Percentiles rank a stretch among this genome's conserved stretches.
Evolutionary conservation across 2,888 invertebrate species (phyloP).

Genomic region (Microplitis manilae): DNA sequence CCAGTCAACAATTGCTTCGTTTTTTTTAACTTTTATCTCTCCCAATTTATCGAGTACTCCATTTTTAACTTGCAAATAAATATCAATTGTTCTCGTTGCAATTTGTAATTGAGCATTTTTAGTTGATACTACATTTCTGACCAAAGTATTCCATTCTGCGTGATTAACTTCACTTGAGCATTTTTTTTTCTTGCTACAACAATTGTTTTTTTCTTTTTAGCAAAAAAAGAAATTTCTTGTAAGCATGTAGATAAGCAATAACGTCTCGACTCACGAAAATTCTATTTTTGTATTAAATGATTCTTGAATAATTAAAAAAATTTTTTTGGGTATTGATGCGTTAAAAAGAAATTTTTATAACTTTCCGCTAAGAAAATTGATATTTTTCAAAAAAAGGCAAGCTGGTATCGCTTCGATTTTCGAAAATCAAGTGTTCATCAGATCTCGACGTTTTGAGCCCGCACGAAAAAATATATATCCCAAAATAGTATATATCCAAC

Average conservation of each 20-base stretch:
- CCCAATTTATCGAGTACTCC: constrained; percentile 55
- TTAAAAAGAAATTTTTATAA: no score
- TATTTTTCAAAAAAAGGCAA: no score
- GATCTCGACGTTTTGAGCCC: no score
- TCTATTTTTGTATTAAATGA: no score
- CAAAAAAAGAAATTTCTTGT: neutral
- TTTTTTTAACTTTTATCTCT: constrained; percentile 53
- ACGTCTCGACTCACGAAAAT: no score
- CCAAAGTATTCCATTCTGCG: constrained; percentile 63
- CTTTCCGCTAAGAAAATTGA: no score
- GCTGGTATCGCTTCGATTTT: no score
- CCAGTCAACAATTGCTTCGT: constrained; percentile 59
- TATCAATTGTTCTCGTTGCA: constrained; percentile 50
- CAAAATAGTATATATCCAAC: no score
- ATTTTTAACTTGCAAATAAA: constrained; percentile 56
- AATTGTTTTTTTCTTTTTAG: neutral
- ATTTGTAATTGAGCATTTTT: constrained; percentile 52
- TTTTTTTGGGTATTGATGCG: no score
- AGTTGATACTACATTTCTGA: constrained; percentile 55
- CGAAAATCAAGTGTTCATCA: no score
- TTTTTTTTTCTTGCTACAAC: constrained; percentile 62
- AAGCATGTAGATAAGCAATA: neutral
- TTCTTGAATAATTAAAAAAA: no score
- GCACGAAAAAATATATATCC: no score
- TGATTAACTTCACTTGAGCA: constrained; percentile 61